Percentiles rank a stretch among this genome's conserved stretches.
These are phyloP conservation scores for Ceyx erithaca DNA, from an alignment of 2,797 vertebrate species.

Conservation along the genomic window DNA sequence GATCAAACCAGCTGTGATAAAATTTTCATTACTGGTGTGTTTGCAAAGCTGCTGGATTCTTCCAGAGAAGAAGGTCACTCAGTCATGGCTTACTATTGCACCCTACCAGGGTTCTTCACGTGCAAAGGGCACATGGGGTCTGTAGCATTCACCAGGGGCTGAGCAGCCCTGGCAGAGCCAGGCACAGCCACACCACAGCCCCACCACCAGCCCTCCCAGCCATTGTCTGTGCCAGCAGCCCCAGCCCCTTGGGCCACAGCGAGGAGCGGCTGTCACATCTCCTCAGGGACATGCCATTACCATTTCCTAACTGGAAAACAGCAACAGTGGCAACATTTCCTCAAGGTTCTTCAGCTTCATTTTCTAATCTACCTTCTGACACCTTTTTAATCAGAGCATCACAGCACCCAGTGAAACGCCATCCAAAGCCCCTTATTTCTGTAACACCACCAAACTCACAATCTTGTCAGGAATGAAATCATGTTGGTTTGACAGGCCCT, in stretches of 20 bases:
- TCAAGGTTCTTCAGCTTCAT: not conserved
- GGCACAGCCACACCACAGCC: not conserved
- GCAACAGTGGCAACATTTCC: fast-evolving
- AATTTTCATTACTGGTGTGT: not conserved
- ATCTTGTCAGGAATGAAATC: not conserved
- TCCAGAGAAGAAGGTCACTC: not conserved
- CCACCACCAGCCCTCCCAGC: fast-evolving
- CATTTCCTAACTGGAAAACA: fast-evolving
- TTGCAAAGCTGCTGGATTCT: not conserved
- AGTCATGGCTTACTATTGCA: not conserved
- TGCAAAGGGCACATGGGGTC: not conserved
- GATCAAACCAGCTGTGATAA: not conserved
- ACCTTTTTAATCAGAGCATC: not conserved
- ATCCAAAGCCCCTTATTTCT: not conserved
- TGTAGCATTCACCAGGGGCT: not conserved
- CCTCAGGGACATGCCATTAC: fast-evolving
- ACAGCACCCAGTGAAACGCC: fast-evolving
- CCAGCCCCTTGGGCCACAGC: fast-evolving
- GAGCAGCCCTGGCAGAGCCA: not conserved
- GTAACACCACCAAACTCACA: not conserved
- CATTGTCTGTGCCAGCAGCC: fast-evolving
- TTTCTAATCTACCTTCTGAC: not conserved
- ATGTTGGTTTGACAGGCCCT: constrained; percentile 6
- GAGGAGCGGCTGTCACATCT: fast-evolving
- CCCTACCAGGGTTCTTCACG: not conserved